phyloP scores from a whole-genome alignment of 2,113 vertebrate species.

The Lonchura striata region DNA sequence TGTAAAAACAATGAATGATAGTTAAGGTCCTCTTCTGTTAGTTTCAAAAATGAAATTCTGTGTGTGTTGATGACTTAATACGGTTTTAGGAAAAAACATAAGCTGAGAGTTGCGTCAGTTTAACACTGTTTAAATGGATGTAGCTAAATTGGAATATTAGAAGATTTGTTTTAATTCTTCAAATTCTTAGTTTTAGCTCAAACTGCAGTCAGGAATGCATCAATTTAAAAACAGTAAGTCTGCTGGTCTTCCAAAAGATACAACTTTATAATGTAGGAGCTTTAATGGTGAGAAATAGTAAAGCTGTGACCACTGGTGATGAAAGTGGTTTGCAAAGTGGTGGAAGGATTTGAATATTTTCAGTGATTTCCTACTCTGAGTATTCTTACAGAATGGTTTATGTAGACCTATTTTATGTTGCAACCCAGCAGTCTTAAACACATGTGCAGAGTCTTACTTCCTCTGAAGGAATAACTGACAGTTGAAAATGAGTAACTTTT shows the following conservation, averaged over 20 bases:
- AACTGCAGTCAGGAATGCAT: neutral
- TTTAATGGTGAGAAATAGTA: neutral
- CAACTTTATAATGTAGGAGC: neutral
- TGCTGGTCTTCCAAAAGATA: neutral
- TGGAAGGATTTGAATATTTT: neutral
- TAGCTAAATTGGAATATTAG: neutral
- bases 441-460: neutral
- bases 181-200: neutral
- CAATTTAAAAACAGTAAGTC: neutral
- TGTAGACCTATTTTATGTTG: neutral
- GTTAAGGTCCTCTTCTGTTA: neutral
- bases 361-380: neutral
- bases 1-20: neutral
- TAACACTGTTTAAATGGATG: neutral
- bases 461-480: neutral
- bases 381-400: neutral
- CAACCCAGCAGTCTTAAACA: neutral
- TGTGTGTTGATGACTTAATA: fast-evolving
- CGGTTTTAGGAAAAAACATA: neutral
- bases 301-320: neutral
- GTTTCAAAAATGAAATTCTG: neutral
- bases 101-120: neutral
- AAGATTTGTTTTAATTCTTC: neutral
- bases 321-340: neutral
- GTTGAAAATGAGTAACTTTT: neutral